Base-by-base conservation (phyloP, 2,888 invertebrate species). In the Thera obeliscata region DNA sequence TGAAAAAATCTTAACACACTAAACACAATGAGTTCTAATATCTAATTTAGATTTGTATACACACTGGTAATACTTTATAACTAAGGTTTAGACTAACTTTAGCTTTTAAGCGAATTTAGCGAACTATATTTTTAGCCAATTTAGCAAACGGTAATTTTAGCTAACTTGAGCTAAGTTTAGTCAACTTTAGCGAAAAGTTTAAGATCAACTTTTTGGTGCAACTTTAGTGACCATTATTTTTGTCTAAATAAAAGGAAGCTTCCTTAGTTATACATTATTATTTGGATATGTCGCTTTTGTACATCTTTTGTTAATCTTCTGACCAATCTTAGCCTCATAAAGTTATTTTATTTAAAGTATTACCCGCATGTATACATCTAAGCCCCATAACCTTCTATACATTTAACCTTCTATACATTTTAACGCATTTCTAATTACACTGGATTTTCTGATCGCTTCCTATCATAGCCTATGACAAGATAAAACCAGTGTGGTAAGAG, bases 61-160 rank as follows among this genome's bases (percentile, higher is more conserved):
- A 56, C 60, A 66, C 63, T 60, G 60, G 66, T 49, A 64, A 63
- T 57, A 69, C 59, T 56, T 58, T 58, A n/a, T 1, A 22, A 9
- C 22, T 2, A 46, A 9, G 9, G 8, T 9, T 46, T 9, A 46
- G 43, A 46, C 43, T 2, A 46, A 1, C 43, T 9, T 46, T 9
- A 8, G 6, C 3, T 33, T 33, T 52, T 33, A 43, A 3, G 22
- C 41, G 12, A 56, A 2, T 9, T 38, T 22, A 54, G 50, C 22
- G 35, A 11, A 8, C 43, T 43, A 6, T 43, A 43, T 6, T 43
- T 43, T 43, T 43, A 43, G 7, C 43, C n/a, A 56, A 2, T 22
- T 38, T 22, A 54, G 50, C 22, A 35, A 35, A 12, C 43, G 2
- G 9, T 46, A 7, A 2, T 41, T 6, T 41, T 4, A 41, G 6